Evolutionary conservation across 35 echinoderm and acorn worm genomes (phyloP), one percentile per base, ranked within the genome.

Genomic region (Holothuria glaberrima): DNA sequence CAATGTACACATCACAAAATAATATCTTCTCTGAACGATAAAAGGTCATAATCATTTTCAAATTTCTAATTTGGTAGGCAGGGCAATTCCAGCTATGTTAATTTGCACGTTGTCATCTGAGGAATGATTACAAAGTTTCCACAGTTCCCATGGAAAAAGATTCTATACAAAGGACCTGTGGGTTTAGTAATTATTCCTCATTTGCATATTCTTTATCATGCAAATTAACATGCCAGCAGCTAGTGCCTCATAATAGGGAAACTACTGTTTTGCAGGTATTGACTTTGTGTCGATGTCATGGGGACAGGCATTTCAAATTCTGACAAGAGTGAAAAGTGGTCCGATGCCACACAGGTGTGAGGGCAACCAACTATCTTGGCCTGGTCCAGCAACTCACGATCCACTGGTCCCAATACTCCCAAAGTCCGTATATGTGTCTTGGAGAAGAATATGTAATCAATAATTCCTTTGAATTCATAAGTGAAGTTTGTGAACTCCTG

Each of bases 251-350:
- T 61, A 26, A 84, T 60, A 22, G 74, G 74, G 57, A 84, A 84
- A 25, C 33, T 9, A 33, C 31, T 84, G 45, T 78, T 78, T 84
- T 48, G 80, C 29, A 36, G 80, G 80, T 84, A 84, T 84, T 30
- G 80, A 38, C 29, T 84, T 30, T 45, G 45, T 92, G 90, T 48
- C 9, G 86, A 48, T 27, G 89, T 54, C 75, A 77, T 29, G 21
- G 26, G 27, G 34, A 91, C 82, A 81, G 97, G 97, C 97, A 99
- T 99, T 80, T 99, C 97, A 68, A 95, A 99, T 82, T 99, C 97
- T 6, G 86, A 64, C 61, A 99, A 84, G 16, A 98, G 77, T 9
- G 96, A 94, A 69, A 98, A 98, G 86, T 98, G 96, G 57, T 98
- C 96, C 26, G 96, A 98, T 5, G 91, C 87, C 29, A 98, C 75